phyloP scores from a whole-genome alignment of 2,888 invertebrate genomes.

The Chymomyza procnemis region DNA sequence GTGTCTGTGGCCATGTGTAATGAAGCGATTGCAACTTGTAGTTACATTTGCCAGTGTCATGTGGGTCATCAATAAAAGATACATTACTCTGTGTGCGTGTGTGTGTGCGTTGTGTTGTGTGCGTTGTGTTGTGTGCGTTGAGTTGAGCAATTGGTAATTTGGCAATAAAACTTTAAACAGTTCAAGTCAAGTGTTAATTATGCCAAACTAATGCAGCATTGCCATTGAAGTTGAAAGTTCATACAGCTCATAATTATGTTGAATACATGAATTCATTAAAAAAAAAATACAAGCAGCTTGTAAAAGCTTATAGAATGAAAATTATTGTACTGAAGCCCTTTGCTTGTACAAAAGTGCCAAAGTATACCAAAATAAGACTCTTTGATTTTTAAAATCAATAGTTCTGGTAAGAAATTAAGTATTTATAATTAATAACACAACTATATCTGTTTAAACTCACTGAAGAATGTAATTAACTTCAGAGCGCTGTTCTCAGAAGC shows the following conservation, averaged over 20 bases:
- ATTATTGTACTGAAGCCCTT: no score
- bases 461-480: no score
- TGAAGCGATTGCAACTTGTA: slow-evolving; percentile 45
- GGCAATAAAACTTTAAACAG: neutral
- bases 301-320: no score
- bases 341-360: no score
- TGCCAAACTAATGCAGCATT: neutral
- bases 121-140: neutral
- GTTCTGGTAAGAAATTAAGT: no score
- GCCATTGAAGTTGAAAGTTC: neutral
- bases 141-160: slow-evolving; percentile 15
- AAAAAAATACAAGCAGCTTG: no score
- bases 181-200: neutral
- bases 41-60: slow-evolving; percentile 34
- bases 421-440: no score
- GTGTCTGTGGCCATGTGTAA: slow-evolving; percentile 37
- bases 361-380: no score
- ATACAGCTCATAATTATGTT: neutral
- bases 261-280: neutral
- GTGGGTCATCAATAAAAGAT: slow-evolving; percentile 58
- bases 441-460: no score
- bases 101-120: neutral
- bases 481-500: no score
- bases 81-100: neutral
- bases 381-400: no score